Evolutionary conservation across 2,888 invertebrate genomes (phyloP).

Genomic region (Plebejus anna): DNA sequence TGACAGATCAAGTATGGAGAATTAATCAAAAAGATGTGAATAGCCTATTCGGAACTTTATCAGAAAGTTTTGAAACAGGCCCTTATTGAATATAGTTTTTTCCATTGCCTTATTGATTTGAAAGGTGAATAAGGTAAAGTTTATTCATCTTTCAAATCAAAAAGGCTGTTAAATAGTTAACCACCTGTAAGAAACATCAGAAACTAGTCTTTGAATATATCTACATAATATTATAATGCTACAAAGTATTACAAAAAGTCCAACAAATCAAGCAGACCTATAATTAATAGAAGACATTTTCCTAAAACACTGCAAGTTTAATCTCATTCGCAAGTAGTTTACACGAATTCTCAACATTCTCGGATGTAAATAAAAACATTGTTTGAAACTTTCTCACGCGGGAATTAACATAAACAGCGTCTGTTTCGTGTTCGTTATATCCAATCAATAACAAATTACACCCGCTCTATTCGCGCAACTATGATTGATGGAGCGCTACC

Average conservation of each 20-base stretch:
- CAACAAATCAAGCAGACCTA: background rate
- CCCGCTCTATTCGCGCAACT: constrained; percentile 28
- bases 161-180: no score
- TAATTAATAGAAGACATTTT: background rate
- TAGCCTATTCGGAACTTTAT: no score
- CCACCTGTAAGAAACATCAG: no score
- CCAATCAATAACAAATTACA: constrained; percentile 41
- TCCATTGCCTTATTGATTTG: no score
- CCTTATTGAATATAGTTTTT: no score
- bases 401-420: constrained; percentile 49
- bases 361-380: background rate
- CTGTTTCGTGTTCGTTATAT: constrained; percentile 54
- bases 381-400: constrained; percentile 61
- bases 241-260: background rate
- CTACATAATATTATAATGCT: no score
- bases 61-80: no score
- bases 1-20: no score
- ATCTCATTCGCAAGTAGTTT: background rate
- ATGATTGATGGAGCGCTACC: constrained; percentile 31
- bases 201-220: no score
- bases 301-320: background rate
- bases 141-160: no score
- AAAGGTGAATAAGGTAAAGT: no score
- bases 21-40: no score
- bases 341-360: background rate